Conservation (phyloP, 92 coral and sea anemone species). For the Phenganax marumi region DNA sequence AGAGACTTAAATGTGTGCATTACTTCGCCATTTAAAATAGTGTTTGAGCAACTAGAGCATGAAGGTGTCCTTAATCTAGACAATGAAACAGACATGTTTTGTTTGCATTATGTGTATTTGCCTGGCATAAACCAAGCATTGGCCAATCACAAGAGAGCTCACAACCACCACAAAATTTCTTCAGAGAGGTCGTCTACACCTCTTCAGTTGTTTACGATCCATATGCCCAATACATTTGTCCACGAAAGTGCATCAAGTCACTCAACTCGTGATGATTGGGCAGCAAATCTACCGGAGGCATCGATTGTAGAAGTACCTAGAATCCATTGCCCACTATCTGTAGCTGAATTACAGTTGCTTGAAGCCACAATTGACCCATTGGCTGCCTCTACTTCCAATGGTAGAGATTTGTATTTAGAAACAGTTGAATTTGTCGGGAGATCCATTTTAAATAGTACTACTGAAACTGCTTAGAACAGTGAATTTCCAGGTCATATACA, state of each 20-base stretch:
- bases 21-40: neutral
- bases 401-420: constrained; percentile 19
- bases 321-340: neutral
- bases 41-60: neutral
- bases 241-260: neutral
- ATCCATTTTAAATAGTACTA: neutral
- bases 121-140: constrained; percentile 12
- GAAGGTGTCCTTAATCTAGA: constrained; percentile 13
- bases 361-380: constrained; percentile 7
- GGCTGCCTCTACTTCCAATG: neutral
- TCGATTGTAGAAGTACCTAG: constrained; percentile 3
- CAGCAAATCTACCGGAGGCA: neutral
- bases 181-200: constrained; percentile 22
- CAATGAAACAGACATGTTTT: constrained; percentile 23
- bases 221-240: constrained; percentile 2
- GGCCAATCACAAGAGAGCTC: constrained; percentile 11
- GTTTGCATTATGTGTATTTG: constrained; percentile 10
- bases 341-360: neutral
- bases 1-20: constrained; percentile 6
- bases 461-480: neutral
- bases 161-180: constrained; percentile 19
- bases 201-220: neutral
- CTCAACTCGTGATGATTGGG: neutral
- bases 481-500: neutral
- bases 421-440: constrained; percentile 22